Conservation (phyloP, 1,140 invertebrate genomes). For the Luehdorfia chinensis region DNA sequence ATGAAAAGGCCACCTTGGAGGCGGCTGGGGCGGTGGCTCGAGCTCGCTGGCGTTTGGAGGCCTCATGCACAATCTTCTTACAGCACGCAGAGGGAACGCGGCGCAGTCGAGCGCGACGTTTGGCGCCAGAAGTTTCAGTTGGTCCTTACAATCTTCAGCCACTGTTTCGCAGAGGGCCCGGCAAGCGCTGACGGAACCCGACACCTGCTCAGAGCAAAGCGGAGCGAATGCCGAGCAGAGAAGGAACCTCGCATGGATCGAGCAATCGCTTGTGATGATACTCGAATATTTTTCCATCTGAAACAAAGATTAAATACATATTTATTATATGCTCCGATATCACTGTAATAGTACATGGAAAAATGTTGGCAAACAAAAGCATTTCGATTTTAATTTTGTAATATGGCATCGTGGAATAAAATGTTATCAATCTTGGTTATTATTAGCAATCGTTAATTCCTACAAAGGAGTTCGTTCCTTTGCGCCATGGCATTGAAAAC, state of each 20-base stretch:
- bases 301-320: slow-evolving; percentile 69
- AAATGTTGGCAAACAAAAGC: too few relatives aligned
- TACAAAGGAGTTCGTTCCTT: slow-evolving; percentile 2
- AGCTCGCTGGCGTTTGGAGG: slow-evolving; percentile 65
- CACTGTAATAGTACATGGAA: too few relatives aligned
- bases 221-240: slow-evolving; percentile 95
- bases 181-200: slow-evolving; percentile 91
- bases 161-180: slow-evolving; percentile 91
- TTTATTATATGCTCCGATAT: too few relatives aligned
- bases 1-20: slow-evolving; percentile 55
- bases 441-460: slow-evolving; percentile 12
- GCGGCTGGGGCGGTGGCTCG: slow-evolving; percentile 51
- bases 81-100: slow-evolving; percentile 74
- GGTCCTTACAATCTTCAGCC: slow-evolving; percentile 85
- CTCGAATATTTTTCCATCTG: slow-evolving; percentile 87
- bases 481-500: not conserved
- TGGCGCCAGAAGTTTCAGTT: slow-evolving; percentile 82
- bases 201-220: slow-evolving; percentile 93
- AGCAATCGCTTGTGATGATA: slow-evolving; percentile 91
- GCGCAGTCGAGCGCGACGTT: slow-evolving; percentile 90
- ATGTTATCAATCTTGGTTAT: slow-evolving; percentile 1
- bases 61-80: slow-evolving; percentile 77
- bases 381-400: too few relatives aligned
- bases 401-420: too few relatives aligned
- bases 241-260: slow-evolving; percentile 90